These are phyloP conservation scores for Pissodes strobi DNA, from an alignment of 1,140 invertebrate species.

Conservation along the genomic window DNA sequence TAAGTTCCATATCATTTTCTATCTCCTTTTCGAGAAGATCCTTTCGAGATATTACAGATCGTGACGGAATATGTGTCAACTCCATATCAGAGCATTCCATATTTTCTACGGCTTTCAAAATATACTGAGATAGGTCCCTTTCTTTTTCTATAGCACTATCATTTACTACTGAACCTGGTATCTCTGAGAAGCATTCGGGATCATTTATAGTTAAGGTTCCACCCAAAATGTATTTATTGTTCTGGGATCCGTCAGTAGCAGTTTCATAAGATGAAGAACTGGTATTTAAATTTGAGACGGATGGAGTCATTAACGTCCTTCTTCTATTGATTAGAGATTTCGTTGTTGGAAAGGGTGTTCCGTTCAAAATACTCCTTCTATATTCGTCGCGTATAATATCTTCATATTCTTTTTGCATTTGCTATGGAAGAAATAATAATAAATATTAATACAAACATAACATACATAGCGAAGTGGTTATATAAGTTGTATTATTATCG, in stretches of 20 bases:
- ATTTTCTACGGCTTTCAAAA: not conserved
- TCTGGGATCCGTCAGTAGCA: not conserved
- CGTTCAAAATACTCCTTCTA: conserved; percentile 24
- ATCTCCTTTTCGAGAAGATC: not conserved
- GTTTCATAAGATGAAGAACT: not conserved
- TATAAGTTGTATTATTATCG: too few species aligned
- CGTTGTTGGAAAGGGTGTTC: conserved; percentile 33
- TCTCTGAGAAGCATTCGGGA: not conserved
- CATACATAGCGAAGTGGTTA: too few species aligned
- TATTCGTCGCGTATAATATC: conserved; percentile 46
- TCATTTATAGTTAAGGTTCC: conserved; percentile 1
- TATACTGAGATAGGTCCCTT: not conserved
- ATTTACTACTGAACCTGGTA: not conserved
- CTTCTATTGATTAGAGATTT: conserved; percentile 32
- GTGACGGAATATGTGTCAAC: not conserved
- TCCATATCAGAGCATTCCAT: conserved; percentile 6
- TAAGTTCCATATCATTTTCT: conserved; percentile 16
- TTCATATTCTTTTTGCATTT: conserved; percentile 50
- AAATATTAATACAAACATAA: too few species aligned
- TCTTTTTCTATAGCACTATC: not conserved
- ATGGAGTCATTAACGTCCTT: conserved; percentile 30
- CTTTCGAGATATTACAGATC: not conserved
- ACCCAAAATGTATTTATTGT: not conserved
- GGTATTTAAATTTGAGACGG: not conserved
- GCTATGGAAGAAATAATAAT: too few species aligned